These are phyloP conservation scores for Ochlodes sylvanus DNA, from an alignment of 2,888 invertebrate genomes.

Conservation along the genomic window DNA sequence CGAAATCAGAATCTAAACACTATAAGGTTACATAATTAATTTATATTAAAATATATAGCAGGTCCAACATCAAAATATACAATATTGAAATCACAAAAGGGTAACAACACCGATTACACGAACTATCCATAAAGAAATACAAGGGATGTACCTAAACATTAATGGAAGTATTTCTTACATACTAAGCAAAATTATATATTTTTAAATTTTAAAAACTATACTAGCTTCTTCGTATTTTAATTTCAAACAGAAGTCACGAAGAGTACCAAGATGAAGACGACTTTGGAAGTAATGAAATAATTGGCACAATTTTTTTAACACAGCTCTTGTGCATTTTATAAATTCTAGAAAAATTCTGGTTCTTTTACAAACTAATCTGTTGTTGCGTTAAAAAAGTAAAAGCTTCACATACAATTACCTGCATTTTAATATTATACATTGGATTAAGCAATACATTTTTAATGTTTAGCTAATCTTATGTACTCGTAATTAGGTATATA, in stretches of 20 bases:
- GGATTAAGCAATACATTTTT: not conserved
- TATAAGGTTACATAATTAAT: conserved; percentile 25
- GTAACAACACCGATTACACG: conserved; percentile 30
- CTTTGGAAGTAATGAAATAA: conserved; percentile 46
- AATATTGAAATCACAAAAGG: conserved; percentile 35
- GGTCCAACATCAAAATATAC: conserved; percentile 32
- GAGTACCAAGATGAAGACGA: conserved; percentile 5
- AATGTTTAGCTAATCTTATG: no score
- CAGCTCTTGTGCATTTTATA: not conserved
- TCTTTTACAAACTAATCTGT: not conserved
- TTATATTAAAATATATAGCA: conserved; percentile 32
- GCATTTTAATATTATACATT: not conserved
- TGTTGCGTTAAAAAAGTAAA: no score
- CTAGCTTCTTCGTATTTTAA: conserved; percentile 34
- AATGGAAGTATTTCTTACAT: conserved; percentile 36
- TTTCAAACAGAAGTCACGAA: conserved; percentile 13
- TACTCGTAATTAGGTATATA: not conserved
- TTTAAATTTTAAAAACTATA: conserved; percentile 35
- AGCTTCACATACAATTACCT: no score
- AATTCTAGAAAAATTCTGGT: conserved; percentile 1
- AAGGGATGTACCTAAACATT: conserved; percentile 31
- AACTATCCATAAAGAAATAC: conserved; percentile 34
- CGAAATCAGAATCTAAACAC: conserved; percentile 21
- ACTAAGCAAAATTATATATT: conserved; percentile 22
- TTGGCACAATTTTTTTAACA: conserved; percentile 56